phyloP scores from a whole-genome alignment of 2,888 invertebrate species.

The Archips crataeganus region DNA sequence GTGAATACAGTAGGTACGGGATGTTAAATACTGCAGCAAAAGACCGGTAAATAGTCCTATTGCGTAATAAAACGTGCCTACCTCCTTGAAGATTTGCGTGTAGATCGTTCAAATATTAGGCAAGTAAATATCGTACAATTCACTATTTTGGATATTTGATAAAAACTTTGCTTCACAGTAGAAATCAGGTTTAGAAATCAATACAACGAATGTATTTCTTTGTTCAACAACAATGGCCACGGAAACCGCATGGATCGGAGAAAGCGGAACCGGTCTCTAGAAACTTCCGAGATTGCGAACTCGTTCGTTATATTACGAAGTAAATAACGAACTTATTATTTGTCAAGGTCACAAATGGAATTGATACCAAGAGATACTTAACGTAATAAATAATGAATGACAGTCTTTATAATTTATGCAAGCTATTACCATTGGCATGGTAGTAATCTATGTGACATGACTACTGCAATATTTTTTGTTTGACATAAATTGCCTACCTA shows the following conservation, averaged over 20 bases:
- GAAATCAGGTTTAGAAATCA: conserved; percentile 8
- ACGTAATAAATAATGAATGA: neutral
- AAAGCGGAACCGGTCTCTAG: conserved; percentile 23
- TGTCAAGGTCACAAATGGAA: neutral
- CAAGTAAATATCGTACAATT: neutral
- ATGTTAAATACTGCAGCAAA: neutral
- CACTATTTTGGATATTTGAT: neutral
- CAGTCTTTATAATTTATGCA: neutral
- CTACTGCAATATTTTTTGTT: neutral
- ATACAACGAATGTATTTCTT: conserved; percentile 1
- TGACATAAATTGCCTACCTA: neutral
- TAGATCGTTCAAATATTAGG: neutral
- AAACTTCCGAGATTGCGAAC: conserved; percentile 10
- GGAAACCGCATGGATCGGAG: neutral
- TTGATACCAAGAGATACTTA: neutral
- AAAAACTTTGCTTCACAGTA: conserved; percentile 7
- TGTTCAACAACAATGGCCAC: conserved; percentile 14
- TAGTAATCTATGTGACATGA: neutral
- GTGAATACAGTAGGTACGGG: no score
- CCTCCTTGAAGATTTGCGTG: neutral
- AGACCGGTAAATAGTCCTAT: neutral
- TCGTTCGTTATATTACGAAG: conserved; percentile 13
- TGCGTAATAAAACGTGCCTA: neutral
- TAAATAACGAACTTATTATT: neutral
- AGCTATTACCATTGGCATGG: neutral